Evolutionary conservation across 2,113 vertebrate species (phyloP).

Genomic region (Platycercus adscitus): DNA sequence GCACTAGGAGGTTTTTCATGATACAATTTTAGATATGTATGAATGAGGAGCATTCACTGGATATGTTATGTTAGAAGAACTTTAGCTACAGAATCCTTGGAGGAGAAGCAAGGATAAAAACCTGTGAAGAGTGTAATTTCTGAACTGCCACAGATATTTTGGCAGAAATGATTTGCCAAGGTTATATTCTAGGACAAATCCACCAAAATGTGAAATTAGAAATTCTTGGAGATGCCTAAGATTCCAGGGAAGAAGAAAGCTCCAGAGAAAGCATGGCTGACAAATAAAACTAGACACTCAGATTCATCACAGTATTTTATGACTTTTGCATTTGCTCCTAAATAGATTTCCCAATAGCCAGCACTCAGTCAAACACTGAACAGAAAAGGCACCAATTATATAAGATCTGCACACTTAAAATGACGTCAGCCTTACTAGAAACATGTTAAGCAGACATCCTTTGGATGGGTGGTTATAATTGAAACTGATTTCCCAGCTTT

Average conservation of each 20-base stretch:
- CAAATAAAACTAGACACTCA: background rate
- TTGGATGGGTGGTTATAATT: background rate
- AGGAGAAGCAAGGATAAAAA: constrained; percentile 2
- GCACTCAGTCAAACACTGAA: background rate
- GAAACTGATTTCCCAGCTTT: background rate
- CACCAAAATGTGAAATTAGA: background rate
- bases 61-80: background rate
- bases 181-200: background rate
- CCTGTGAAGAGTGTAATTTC: constrained; percentile 17
- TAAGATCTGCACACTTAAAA: background rate
- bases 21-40: background rate
- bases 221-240: constrained; percentile 16
- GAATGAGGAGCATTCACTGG: background rate
- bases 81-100: constrained; percentile 10
- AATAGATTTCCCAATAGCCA: background rate
- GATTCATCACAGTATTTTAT: background rate
- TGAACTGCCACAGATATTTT: constrained; percentile 33
- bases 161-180: background rate
- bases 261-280: background rate
- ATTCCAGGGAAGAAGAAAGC: background rate
- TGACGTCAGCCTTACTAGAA: background rate
- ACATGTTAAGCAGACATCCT: background rate
- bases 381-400: background rate
- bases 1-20: background rate
- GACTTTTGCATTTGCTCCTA: background rate